These are phyloP conservation scores for Onychomys torridus DNA, from an alignment of 2,797 vertebrate genomes.

Conservation along the genomic window DNA sequence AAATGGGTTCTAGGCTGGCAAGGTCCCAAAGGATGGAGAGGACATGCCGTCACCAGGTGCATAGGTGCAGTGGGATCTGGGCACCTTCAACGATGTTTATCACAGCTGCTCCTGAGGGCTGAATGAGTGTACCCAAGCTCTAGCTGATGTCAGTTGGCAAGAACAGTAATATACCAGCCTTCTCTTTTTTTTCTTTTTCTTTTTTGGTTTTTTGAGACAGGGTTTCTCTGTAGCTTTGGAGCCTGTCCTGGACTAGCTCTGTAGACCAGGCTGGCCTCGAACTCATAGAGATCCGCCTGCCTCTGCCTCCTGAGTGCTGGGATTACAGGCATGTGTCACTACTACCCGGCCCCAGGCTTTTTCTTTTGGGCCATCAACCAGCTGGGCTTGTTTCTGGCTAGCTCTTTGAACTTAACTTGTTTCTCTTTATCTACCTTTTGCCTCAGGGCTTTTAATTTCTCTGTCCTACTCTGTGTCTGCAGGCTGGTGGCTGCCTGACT, in stretches of 20 bases:
- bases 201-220: too few relatives aligned
- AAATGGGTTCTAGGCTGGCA: neutral
- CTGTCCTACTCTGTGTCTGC: neutral
- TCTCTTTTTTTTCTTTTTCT: too few relatives aligned
- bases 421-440: neutral
- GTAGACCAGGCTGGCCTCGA: too few relatives aligned
- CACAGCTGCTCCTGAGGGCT: neutral
- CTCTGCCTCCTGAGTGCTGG: too few relatives aligned
- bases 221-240: too few relatives aligned
- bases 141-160: neutral
- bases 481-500: neutral
- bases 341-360: too few relatives aligned
- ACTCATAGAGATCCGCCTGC: too few relatives aligned
- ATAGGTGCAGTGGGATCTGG: neutral
- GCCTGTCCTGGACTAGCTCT: too few relatives aligned
- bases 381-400: neutral
- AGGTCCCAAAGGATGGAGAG: too few relatives aligned
- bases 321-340: too few relatives aligned
- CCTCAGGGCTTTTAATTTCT: neutral
- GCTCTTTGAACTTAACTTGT: neutral
- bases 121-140: too few relatives aligned
- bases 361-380: neutral
- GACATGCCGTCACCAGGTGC: neutral
- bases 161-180: neutral
- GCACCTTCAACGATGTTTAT: neutral